These are phyloP conservation scores for Tholera decimalis DNA, from an alignment of 2,888 invertebrate genomes.

Conservation along the genomic window DNA sequence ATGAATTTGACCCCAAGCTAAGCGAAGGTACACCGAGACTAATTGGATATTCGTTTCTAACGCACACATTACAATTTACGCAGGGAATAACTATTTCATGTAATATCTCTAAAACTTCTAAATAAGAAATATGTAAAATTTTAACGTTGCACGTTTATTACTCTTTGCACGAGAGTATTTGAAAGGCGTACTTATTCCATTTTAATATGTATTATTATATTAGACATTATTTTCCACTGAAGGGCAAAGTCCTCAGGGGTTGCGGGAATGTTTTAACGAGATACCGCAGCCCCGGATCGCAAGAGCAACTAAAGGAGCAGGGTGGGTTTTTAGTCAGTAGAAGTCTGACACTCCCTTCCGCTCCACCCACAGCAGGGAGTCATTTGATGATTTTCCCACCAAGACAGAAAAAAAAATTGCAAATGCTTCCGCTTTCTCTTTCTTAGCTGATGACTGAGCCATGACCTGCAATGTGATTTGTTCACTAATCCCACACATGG, in stretches of 20 bases:
- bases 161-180: not conserved
- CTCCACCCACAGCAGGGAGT: too few species aligned
- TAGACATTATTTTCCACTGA: not conserved
- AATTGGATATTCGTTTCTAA: not conserved
- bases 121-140: conserved; percentile 11
- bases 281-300: too few species aligned
- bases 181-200: not conserved
- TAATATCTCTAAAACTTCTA: not conserved
- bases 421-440: too few species aligned
- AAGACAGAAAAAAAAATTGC: too few species aligned
- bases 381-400: too few species aligned
- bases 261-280: too few species aligned
- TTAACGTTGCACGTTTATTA: not conserved
- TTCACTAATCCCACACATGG: too few species aligned
- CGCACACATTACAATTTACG: not conserved
- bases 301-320: too few species aligned
- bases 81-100: conserved; percentile 2
- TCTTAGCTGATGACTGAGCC: too few species aligned
- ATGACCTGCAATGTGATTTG: too few species aligned
- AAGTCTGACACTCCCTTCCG: too few species aligned
- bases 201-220: not conserved
- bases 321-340: too few species aligned
- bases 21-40: not conserved
- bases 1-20: not conserved
- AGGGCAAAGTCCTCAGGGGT: not conserved